A percentile compares a stretch with the other conserved stretches of the same genome.
Evolutionary conservation across 2,797 vertebrate species (phyloP).

Genomic region (Sebastes trivittatus): DNA sequence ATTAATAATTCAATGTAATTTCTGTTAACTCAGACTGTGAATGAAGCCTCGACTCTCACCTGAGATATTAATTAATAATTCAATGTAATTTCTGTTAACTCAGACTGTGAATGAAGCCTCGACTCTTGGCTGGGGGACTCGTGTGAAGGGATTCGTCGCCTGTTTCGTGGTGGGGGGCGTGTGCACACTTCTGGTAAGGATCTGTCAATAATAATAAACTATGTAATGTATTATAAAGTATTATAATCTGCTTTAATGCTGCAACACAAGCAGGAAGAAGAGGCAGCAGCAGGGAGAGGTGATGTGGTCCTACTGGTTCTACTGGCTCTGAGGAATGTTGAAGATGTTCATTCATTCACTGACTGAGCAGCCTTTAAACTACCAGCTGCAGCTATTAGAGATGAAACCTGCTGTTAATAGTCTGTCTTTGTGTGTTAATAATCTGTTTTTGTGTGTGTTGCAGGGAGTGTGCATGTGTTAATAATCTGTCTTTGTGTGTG

Average conservation of each 20-base stretch:
- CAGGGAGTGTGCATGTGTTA: not conserved
- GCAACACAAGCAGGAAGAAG: not conserved
- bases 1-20: too few species aligned
- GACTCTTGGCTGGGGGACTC: conserved; percentile 86
- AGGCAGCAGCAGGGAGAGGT: not conserved
- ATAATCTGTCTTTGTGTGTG: too few species aligned
- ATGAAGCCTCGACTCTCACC: conserved; percentile 71
- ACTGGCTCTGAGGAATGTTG: conserved; percentile 70
- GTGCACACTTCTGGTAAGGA: conserved; percentile 87
- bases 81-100: not conserved
- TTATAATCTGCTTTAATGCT: not conserved
- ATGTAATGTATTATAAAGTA: too few species aligned
- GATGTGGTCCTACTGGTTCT: conserved; percentile 63
- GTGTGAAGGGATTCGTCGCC: conserved; percentile 89
- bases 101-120: conserved; percentile 87
- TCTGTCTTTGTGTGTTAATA: too few species aligned
- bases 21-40: conserved; percentile 73
- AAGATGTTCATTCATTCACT: not conserved
- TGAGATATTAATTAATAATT: not conserved
- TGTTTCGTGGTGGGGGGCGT: conserved; percentile 88
- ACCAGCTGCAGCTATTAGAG: too few species aligned
- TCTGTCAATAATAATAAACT: not conserved
- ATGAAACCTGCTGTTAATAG: too few species aligned
- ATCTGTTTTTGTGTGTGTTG: too few species aligned
- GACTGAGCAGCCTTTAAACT: too few species aligned